Conservation (phyloP, 2,888 invertebrate species). For the Oscheius myriophilus region DNA sequence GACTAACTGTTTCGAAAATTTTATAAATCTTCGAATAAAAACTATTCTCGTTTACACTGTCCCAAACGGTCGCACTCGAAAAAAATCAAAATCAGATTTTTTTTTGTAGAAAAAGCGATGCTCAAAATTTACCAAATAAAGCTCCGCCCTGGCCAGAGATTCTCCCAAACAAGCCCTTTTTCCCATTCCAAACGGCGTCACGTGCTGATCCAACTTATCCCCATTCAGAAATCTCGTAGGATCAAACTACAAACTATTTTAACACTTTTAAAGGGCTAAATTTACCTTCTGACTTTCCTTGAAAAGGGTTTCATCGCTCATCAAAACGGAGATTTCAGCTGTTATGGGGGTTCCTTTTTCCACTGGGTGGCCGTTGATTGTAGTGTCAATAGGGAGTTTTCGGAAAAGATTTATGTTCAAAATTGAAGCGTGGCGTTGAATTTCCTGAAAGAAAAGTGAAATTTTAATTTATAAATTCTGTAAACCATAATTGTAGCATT, state of each 20-base stretch:
- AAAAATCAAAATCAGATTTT: too few relatives aligned
- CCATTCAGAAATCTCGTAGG: slow-evolving; percentile 25
- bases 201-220: slow-evolving; percentile 31
- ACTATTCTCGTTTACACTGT: too few relatives aligned
- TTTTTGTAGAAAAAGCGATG: too few relatives aligned
- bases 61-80: too few relatives aligned
- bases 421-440: slow-evolving; percentile 48
- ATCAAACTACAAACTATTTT: slow-evolving; percentile 22
- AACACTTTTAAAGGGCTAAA: not conserved
- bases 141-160: slow-evolving; percentile 41
- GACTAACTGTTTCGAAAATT: too few relatives aligned
- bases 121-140: slow-evolving; percentile 36
- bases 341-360: slow-evolving; percentile 34
- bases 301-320: slow-evolving; percentile 40
- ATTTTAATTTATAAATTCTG: not conserved
- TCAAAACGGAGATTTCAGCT: slow-evolving; percentile 38
- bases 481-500: slow-evolving; percentile 40
- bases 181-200: slow-evolving; percentile 47
- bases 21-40: too few relatives aligned
- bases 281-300: slow-evolving; percentile 14
- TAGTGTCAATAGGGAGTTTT: not conserved
- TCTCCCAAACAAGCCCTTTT: slow-evolving; percentile 46
- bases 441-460: slow-evolving; percentile 37
- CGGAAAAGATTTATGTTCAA: slow-evolving; percentile 39
- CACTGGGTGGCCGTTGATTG: slow-evolving; percentile 35